Percentiles rank a stretch among this genome's conserved stretches.
Evolutionary conservation across 2,888 invertebrate species (phyloP).

Genomic region (Calameuta idolon): DNA sequence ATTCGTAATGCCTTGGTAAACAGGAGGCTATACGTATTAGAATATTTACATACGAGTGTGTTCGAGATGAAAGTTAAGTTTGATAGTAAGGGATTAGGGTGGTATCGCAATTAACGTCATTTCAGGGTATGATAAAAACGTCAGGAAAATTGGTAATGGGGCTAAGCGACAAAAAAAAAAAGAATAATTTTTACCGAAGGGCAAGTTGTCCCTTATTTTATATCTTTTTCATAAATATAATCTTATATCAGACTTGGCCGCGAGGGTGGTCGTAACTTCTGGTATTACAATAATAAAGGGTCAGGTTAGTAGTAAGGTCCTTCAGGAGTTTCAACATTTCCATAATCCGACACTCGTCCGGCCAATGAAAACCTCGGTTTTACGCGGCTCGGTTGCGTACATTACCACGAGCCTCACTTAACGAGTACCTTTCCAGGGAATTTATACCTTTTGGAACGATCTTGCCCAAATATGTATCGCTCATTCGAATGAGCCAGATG

Average conservation of each 20-base stretch:
- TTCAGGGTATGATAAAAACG: neutral
- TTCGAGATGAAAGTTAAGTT: neutral
- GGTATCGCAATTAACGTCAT: constrained; percentile 46
- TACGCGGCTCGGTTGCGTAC: constrained; percentile 34
- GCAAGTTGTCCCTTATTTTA: constrained; percentile 1
- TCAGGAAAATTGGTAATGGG: neutral
- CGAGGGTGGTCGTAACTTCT: constrained; percentile 57
- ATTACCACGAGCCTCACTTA: constrained; percentile 25
- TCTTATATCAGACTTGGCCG: constrained; percentile 48
- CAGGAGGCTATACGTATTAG: no score
- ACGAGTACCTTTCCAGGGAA: constrained; percentile 27
- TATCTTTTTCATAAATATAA: constrained; percentile 54
- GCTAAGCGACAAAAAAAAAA: neutral
- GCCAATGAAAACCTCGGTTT: constrained; percentile 57
- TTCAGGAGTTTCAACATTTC: constrained; percentile 51
- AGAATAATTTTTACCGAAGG: neutral
- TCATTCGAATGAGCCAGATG: constrained; percentile 10
- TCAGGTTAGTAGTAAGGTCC: constrained; percentile 41
- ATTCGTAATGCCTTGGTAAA: neutral
- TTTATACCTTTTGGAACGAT: constrained; percentile 25
- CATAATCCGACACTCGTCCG: constrained; percentile 57
- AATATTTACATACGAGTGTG: neutral
- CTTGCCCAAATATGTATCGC: neutral
- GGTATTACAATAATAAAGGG: constrained; percentile 66
- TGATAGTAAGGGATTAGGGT: neutral